Percentiles rank a stretch among this genome's conserved stretches.
Evolutionary conservation across 2,888 invertebrate genomes (phyloP).

Genomic region (Melanostoma mellinum): DNA sequence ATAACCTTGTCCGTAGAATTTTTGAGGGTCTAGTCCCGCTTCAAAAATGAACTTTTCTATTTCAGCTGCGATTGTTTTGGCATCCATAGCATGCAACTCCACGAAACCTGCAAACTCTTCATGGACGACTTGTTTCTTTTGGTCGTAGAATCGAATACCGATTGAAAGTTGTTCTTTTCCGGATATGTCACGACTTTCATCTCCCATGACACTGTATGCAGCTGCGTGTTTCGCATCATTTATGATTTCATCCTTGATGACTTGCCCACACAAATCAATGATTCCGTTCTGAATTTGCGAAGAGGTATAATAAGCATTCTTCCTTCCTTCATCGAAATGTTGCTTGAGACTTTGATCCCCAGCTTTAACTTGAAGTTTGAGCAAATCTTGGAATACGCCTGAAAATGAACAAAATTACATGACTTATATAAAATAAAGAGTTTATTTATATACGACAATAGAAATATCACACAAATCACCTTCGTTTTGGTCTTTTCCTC

Average conservation of each 20-base stretch:
- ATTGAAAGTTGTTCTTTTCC: too few species aligned
- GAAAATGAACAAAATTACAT: neutral
- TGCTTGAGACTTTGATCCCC: neutral
- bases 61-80: neutral
- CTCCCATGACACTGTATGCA: neutral
- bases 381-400: slow-evolving; percentile 3
- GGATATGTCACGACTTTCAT: slow-evolving; percentile 1
- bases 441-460: too few species aligned
- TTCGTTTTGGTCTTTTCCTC: slow-evolving; percentile 3
- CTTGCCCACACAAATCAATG: neutral
- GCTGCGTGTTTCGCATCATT: neutral
- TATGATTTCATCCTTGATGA: neutral
- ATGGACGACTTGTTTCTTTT: neutral
- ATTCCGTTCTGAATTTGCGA: too few species aligned
- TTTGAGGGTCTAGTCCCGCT: neutral
- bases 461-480: neutral
- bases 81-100: slow-evolving; percentile 3
- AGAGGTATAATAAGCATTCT: neutral
- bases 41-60: neutral
- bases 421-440: too few species aligned
- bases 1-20: neutral
- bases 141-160: too few species aligned
- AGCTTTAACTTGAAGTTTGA: neutral
- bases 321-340: neutral
- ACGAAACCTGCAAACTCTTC: neutral